A percentile compares a stretch with the other conserved stretches of the same genome.
Conservation (phyloP, 2,797 vertebrate species). For the Eutrigla gurnardus region DNA sequence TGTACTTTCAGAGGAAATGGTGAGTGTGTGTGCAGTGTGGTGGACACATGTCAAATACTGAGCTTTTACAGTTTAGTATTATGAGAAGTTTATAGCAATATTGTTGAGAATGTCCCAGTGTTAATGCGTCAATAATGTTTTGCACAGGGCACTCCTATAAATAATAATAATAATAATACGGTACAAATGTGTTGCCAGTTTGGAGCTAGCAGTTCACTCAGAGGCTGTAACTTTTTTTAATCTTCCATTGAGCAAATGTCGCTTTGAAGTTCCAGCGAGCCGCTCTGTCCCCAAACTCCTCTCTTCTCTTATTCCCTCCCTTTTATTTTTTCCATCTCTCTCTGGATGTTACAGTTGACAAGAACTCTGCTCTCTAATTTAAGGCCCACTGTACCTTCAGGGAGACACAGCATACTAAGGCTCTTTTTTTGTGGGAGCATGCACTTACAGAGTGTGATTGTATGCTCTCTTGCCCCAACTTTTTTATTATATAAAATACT, state of each 20-base stretch:
- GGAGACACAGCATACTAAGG: conserved; percentile 50
- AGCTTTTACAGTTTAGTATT: background rate
- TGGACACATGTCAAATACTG: background rate
- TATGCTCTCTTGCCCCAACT: conserved; percentile 44
- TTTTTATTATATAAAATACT: conserved; percentile 64
- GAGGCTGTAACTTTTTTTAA: conserved; percentile 20
- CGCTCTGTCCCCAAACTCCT: conserved; percentile 33
- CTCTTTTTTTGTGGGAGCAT: conserved; percentile 4
- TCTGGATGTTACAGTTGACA: conserved; percentile 42
- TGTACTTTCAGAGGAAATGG: background rate
- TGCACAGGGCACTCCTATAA: background rate
- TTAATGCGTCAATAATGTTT: background rate
- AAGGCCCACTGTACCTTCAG: conserved; percentile 53
- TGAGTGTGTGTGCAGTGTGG: background rate
- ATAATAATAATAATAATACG: background rate
- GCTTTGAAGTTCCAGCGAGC: conserved; percentile 51
- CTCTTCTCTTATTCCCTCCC: conserved; percentile 22
- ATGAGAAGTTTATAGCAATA: conserved; percentile 1
- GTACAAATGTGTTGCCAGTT: conserved; percentile 5
- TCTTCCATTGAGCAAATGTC: conserved; percentile 26
- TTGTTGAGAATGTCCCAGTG: too few relatives aligned
- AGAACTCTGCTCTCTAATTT: conserved; percentile 64
- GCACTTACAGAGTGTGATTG: conserved; percentile 18
- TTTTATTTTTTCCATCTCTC: conserved; percentile 39
- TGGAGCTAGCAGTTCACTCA: conserved; percentile 1